phyloP scores from a whole-genome alignment of 2,888 invertebrate species.

The Diloba caeruleocephala region DNA sequence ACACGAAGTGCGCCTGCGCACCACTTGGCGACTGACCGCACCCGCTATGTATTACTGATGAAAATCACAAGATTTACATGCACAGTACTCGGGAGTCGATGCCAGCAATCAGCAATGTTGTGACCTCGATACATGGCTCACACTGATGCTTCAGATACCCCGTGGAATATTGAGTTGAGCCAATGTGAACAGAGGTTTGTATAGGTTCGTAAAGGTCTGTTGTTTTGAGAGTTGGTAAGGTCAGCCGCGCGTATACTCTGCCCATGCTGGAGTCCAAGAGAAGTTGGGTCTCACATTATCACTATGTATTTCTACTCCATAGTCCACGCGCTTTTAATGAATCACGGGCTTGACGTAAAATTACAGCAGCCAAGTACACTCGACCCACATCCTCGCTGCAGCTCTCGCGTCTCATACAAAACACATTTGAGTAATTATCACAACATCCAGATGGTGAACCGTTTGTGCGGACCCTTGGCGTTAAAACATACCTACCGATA shows the following conservation, averaged over 20 bases:
- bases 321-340: no score
- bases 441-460: neutral
- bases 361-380: neutral
- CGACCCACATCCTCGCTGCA: conserved; percentile 6
- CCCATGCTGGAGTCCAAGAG: no score
- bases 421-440: neutral
- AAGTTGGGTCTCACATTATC: no score
- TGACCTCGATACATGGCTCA: conserved; percentile 10
- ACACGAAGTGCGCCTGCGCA: neutral
- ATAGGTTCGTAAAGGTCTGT: no score
- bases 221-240: no score
- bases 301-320: no score
- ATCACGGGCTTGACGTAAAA: neutral
- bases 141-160: neutral
- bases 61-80: conserved; percentile 5
- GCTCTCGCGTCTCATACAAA: neutral
- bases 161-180: neutral
- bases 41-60: neutral
- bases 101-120: conserved; percentile 12
- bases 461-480: neutral
- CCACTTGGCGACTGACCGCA: neutral
- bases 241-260: no score
- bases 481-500: neutral
- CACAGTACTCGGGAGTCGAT: neutral
- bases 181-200: no score